Conservation (phyloP, 2,888 invertebrate species). For the Heliconius erato region DNA sequence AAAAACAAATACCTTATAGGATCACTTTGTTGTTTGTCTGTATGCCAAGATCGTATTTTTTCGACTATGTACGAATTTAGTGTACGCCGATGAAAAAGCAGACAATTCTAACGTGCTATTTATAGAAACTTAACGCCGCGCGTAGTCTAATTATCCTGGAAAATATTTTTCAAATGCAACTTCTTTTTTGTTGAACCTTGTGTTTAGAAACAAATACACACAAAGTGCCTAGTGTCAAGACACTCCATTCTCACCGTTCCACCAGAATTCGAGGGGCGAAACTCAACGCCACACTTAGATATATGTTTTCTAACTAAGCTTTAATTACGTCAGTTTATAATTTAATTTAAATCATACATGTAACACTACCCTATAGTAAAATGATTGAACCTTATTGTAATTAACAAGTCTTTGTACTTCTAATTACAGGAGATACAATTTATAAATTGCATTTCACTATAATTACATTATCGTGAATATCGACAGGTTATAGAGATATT, state of each 20-base stretch:
- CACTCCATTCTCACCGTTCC: not conserved
- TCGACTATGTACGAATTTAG: too few relatives aligned
- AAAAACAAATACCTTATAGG: too few relatives aligned
- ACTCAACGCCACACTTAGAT: not conserved
- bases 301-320: not conserved
- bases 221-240: too few relatives aligned
- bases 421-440: not conserved
- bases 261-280: not conserved
- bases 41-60: too few relatives aligned
- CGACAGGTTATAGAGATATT: not conserved
- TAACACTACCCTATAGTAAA: not conserved
- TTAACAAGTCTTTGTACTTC: constrained; percentile 5
- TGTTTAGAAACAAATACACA: not conserved
- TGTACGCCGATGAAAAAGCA: not conserved
- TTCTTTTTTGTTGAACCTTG: not conserved
- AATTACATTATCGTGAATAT: not conserved
- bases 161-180: not conserved
- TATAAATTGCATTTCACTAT: not conserved
- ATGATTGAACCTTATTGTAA: not conserved
- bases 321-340: not conserved
- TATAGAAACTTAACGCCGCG: too few relatives aligned
- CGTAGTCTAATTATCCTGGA: not conserved
- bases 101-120: too few relatives aligned
- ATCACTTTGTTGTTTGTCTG: not conserved
- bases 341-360: not conserved